These are phyloP conservation scores for Oreonectes daqikongensis DNA, from an alignment of 2,797 vertebrate species.

Conservation along the genomic window DNA sequence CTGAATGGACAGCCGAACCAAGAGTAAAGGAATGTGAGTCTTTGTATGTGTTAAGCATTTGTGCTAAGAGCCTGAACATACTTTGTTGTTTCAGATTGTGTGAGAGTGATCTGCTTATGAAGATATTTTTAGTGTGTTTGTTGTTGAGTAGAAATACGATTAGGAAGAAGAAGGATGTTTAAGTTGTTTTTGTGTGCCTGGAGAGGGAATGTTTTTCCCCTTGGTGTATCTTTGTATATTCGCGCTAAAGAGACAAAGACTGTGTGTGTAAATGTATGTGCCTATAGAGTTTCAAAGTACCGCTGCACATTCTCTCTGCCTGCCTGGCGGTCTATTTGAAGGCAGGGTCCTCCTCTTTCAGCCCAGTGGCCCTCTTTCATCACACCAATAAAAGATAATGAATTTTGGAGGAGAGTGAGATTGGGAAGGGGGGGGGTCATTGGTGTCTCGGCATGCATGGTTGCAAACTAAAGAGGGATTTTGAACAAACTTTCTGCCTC, in stretches of 20 bases:
- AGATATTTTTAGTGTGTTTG: slow-evolving; percentile 14
- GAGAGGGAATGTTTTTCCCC: slow-evolving; percentile 37
- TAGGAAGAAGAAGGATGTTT: not conserved
- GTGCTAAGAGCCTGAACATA: slow-evolving; percentile 29
- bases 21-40: slow-evolving; percentile 51
- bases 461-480: slow-evolving; percentile 54
- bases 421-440: slow-evolving; percentile 40
- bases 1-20: slow-evolving; percentile 51
- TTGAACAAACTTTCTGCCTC: slow-evolving; percentile 42
- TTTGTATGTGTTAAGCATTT: slow-evolving; percentile 42
- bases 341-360: slow-evolving; percentile 68
- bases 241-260: slow-evolving; percentile 20
- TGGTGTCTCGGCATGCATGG: slow-evolving; percentile 62
- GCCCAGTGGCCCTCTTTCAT: slow-evolving; percentile 73
- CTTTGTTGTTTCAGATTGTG: slow-evolving; percentile 12
- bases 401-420: slow-evolving; percentile 62
- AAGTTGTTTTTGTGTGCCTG: slow-evolving; percentile 29
- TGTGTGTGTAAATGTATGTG: slow-evolving; percentile 50
- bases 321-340: slow-evolving; percentile 70
- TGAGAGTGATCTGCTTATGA: slow-evolving; percentile 16
- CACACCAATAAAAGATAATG: slow-evolving; percentile 71
- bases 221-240: slow-evolving; percentile 27
- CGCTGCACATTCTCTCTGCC: slow-evolving; percentile 60
- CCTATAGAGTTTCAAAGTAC: slow-evolving; percentile 69
- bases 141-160: not conserved